Conservation (phyloP, 1,140 invertebrate genomes). For the Atta texana region DNA sequence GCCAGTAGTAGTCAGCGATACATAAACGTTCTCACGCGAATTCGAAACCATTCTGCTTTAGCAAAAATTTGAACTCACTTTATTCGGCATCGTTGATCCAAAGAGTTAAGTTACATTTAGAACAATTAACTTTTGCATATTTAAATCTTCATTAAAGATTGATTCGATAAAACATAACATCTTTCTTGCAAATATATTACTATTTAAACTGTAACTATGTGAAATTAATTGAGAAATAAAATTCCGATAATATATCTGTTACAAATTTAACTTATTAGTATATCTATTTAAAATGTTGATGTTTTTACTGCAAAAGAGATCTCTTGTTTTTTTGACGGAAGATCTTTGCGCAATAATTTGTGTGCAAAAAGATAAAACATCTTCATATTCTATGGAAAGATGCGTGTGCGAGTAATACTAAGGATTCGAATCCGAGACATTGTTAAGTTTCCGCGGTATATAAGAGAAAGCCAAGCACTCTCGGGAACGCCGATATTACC, state of each 20-base stretch:
- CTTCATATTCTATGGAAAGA: not conserved
- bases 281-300: not conserved
- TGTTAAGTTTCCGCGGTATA: constrained; percentile 42
- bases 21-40: not conserved
- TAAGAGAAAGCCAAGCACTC: constrained; percentile 41
- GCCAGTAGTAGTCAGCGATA: constrained; percentile 1
- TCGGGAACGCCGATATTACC: constrained; percentile 68
- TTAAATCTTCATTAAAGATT: not conserved
- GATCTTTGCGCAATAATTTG: not conserved
- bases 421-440: constrained; percentile 25
- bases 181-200: not conserved
- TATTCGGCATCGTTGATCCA: not conserved
- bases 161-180: not conserved
- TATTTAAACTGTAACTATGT: not conserved
- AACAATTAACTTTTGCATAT: not conserved
- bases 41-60: not conserved
- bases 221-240: not conserved
- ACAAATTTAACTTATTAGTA: not conserved
- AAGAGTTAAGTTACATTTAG: not conserved
- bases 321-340: not conserved
- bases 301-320: not conserved
- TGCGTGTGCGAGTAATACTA: not conserved
- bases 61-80: not conserved
- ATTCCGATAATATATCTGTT: not conserved
- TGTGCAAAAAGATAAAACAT: not conserved